Percentiles rank a stretch among this genome's conserved stretches.
Conservation (phyloP, 2,113 vertebrate species). For the Rutilus rutilus region DNA sequence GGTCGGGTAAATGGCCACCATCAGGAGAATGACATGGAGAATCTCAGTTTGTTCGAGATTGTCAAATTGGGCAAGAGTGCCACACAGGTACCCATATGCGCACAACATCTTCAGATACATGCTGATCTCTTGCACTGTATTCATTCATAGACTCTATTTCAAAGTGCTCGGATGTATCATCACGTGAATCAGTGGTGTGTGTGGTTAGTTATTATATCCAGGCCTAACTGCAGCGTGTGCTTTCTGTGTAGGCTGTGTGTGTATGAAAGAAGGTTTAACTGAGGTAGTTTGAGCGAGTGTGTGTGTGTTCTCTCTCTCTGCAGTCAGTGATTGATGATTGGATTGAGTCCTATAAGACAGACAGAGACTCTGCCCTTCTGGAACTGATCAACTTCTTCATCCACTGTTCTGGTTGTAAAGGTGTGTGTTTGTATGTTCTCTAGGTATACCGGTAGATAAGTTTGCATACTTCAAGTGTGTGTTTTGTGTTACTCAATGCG, state of each 20-base stretch:
- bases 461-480: background rate
- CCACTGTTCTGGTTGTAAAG: constrained; percentile 99
- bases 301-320: constrained; percentile 56
- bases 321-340: constrained; percentile 99
- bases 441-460: background rate
- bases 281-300: background rate
- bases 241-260: constrained; percentile 29
- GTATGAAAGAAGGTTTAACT: constrained; percentile 4
- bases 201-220: background rate
- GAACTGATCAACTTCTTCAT: constrained; percentile 99
- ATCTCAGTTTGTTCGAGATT: constrained; percentile 98
- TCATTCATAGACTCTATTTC: background rate
- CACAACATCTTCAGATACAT: background rate
- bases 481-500: background rate
- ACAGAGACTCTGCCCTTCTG: constrained; percentile 94
- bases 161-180: background rate
- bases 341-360: constrained; percentile 98
- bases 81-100: constrained; percentile 86
- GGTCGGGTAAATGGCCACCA: constrained; percentile 98
- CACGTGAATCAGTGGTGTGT: background rate
- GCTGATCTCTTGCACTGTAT: background rate
- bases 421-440: constrained; percentile 70
- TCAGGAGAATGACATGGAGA: constrained; percentile 99
- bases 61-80: constrained; percentile 98
- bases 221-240: background rate